Percentiles rank a stretch among this genome's conserved stretches.
phyloP scores from a whole-genome alignment of 2,888 invertebrate species.

The Drosophila suboccidentalis region DNA sequence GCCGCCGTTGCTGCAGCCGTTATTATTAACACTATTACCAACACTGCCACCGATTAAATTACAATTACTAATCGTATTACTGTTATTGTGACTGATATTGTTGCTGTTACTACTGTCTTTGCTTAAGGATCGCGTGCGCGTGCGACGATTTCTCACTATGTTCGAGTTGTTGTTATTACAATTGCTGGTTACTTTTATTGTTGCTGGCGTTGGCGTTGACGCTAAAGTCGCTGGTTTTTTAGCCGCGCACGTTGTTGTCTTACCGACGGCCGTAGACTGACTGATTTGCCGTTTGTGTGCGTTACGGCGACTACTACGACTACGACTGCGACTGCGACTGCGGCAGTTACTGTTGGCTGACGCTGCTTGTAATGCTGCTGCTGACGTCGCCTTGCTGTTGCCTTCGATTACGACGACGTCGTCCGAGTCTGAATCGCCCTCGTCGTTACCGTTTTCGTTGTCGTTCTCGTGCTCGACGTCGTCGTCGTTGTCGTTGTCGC shows the following conservation, averaged over 20 bases:
- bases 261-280: constrained; percentile 84
- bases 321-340: constrained; percentile 66
- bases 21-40: constrained; percentile 53
- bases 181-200: constrained; percentile 51
- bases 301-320: constrained; percentile 75
- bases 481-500: constrained; percentile 54
- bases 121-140: constrained; percentile 78
- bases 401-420: constrained; percentile 79
- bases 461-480: constrained; percentile 52
- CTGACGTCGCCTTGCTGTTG: constrained; percentile 58
- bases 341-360: constrained; percentile 46
- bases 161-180: constrained; percentile 47
- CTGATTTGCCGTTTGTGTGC: constrained; percentile 79
- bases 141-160: constrained; percentile 74
- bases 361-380: constrained; percentile 38
- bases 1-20: constrained; percentile 69
- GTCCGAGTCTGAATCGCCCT: constrained; percentile 73
- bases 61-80: constrained; percentile 3
- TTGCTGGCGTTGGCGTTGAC: constrained; percentile 23
- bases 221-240: constrained; percentile 55
- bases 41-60: constrained; percentile 30
- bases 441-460: constrained; percentile 58
- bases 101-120: constrained; percentile 61
- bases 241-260: constrained; percentile 84
- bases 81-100: constrained; percentile 41